Percentiles rank a stretch among this genome's conserved stretches.
Evolutionary conservation across 2,888 invertebrate genomes (phyloP).

Genomic region (Ctenicera cuprea): DNA sequence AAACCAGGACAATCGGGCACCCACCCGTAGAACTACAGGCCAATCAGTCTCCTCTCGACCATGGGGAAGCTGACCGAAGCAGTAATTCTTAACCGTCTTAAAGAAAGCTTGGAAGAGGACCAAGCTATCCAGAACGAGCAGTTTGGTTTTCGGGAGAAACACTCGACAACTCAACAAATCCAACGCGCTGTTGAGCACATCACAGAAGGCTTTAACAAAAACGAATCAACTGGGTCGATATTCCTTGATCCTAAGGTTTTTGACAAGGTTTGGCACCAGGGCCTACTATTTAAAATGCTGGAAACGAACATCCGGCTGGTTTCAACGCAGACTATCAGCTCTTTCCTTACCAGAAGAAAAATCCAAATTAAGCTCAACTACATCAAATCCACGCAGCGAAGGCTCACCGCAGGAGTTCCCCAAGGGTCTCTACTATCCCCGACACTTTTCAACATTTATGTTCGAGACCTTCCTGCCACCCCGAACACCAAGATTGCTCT

Average conservation of each 20-base stretch:
- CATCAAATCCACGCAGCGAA: background rate
- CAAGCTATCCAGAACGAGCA: background rate
- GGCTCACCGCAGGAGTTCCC: no score
- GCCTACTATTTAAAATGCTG: background rate
- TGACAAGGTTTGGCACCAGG: background rate
- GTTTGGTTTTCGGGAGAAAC: background rate
- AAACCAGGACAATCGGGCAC: no score
- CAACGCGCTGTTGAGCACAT: background rate
- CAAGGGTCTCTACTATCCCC: no score
- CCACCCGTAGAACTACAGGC: background rate
- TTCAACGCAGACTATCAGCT: background rate
- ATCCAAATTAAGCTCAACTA: background rate
- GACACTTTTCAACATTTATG: no score
- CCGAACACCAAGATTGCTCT: no score
- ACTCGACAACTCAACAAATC: background rate
- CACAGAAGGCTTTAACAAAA: background rate
- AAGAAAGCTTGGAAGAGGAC: background rate
- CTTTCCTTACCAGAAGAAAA: background rate
- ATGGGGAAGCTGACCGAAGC: background rate
- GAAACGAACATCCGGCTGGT: background rate
- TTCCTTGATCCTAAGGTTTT: slow-evolving; percentile 6
- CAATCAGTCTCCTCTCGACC: background rate
- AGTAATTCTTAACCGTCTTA: background rate
- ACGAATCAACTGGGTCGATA: background rate
- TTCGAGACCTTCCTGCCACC: no score